These are phyloP conservation scores for Sorex maritimensis DNA, from an alignment of 2,797 vertebrate genomes.

Conservation along the genomic window DNA sequence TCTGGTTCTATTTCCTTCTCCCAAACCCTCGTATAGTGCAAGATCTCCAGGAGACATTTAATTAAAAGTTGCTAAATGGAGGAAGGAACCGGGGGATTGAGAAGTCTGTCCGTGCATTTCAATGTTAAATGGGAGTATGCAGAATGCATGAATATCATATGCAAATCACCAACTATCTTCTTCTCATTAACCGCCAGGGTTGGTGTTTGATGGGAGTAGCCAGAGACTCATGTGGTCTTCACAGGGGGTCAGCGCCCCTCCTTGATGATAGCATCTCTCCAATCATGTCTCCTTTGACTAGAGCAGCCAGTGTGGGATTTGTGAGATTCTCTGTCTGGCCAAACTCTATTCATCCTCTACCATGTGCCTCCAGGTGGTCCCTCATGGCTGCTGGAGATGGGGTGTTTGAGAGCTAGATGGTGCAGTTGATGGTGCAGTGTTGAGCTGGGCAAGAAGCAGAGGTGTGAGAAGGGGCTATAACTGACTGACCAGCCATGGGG, in stretches of 20 bases:
- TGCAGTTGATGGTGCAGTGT: neutral
- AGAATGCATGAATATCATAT: slow-evolving; percentile 48
- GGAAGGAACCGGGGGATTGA: slow-evolving; percentile 24
- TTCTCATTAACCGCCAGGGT: slow-evolving; percentile 7
- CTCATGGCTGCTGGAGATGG: slow-evolving; percentile 22
- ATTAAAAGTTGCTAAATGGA: slow-evolving; percentile 72
- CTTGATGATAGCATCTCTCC: slow-evolving; percentile 17
- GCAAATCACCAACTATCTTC: slow-evolving; percentile 29
- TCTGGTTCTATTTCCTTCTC: slow-evolving; percentile 13
- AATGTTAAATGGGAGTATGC: slow-evolving; percentile 59
- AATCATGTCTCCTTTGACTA: slow-evolving; percentile 10
- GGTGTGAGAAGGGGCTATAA: neutral
- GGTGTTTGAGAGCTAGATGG: neutral
- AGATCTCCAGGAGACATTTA: slow-evolving; percentile 45
- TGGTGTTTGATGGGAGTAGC: neutral
- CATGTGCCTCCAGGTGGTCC: slow-evolving; percentile 13
- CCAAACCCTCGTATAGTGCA: neutral
- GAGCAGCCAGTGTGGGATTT: slow-evolving; percentile 41
- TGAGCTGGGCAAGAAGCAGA: neutral
- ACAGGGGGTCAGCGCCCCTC: neutral
- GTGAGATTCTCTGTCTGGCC: slow-evolving; percentile 53
- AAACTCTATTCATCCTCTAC: slow-evolving; percentile 58
- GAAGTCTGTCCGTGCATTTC: slow-evolving; percentile 63
- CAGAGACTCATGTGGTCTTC: neutral
- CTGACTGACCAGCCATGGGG: neutral